Percentiles rank a stretch among this genome's conserved stretches.
phyloP scores from a whole-genome alignment of 2,888 invertebrate species.

The Drosophila neotestacea region DNA sequence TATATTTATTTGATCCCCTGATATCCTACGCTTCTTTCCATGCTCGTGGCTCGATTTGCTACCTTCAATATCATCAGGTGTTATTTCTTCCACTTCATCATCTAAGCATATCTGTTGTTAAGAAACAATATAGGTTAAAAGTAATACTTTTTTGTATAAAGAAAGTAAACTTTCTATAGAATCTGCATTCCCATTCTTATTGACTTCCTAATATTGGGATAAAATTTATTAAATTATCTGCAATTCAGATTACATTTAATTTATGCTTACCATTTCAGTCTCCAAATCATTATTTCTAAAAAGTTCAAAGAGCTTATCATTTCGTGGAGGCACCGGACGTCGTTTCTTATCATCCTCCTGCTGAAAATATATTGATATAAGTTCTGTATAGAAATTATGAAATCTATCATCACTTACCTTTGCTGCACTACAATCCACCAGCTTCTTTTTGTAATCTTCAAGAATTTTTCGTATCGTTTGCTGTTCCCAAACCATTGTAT shows the following conservation, averaged over 20 bases:
- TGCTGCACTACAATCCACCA: neutral
- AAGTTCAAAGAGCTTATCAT: slow-evolving; percentile 42
- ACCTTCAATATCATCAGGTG: neutral
- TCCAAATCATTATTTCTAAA: slow-evolving; percentile 27
- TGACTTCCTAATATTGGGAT: neutral
- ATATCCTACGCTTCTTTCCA: neutral
- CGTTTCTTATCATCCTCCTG: slow-evolving; percentile 3
- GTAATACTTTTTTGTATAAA: no score
- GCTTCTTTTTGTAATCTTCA: slow-evolving; percentile 18
- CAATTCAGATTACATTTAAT: neutral
- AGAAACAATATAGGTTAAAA: no score
- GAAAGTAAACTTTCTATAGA: no score
- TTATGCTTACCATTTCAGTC: slow-evolving; percentile 11
- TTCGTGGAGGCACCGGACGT: slow-evolving; percentile 11
- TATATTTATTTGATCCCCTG: neutral
- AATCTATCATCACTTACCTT: slow-evolving; percentile 2
- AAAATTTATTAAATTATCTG: neutral
- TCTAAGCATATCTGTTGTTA: neutral
- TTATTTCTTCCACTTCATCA: slow-evolving; percentile 5
- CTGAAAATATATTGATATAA: neutral
- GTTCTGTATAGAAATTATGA: no score
- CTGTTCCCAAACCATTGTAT: slow-evolving; percentile 38
- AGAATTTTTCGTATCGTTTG: slow-evolving; percentile 31
- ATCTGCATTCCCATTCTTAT: neutral
- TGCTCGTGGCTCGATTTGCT: neutral